These are phyloP conservation scores for Bostrychus sinensis DNA, from an alignment of 2,113 vertebrate genomes.

Conservation along the genomic window DNA sequence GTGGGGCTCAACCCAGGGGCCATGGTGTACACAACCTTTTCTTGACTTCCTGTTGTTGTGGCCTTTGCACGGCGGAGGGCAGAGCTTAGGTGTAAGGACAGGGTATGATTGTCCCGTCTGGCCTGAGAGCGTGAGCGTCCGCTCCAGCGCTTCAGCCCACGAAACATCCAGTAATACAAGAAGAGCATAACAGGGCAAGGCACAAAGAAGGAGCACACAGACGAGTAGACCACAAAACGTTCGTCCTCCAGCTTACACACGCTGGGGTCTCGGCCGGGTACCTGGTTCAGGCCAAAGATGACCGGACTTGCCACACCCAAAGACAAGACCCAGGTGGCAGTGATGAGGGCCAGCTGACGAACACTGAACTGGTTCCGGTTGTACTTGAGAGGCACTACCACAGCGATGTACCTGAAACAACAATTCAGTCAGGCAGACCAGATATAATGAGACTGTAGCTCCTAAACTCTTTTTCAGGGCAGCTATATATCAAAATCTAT, in stretches of 20 bases:
- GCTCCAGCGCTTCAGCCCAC: conserved; percentile 75
- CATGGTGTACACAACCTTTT: conserved; percentile 51
- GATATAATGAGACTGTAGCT: too few species aligned
- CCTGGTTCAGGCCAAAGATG: conserved; percentile 79
- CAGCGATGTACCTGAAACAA: conserved; percentile 75
- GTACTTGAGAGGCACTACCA: conserved; percentile 79
- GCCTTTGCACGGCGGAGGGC: conserved; percentile 51
- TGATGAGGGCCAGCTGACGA: conserved; percentile 76
- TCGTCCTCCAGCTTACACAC: conserved; percentile 78
- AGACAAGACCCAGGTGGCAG: conserved; percentile 79
- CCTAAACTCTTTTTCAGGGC: too few species aligned
- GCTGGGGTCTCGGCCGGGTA: conserved; percentile 61
- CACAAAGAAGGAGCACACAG: conserved; percentile 81
- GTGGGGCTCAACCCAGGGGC: conserved; percentile 52
- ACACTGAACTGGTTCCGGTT: conserved; percentile 81
- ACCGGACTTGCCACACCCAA: conserved; percentile 78
- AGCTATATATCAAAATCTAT: too few species aligned
- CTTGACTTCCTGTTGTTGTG: neutral
- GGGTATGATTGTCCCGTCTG: conserved; percentile 8
- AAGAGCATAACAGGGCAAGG: conserved; percentile 81
- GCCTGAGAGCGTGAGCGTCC: conserved; percentile 56
- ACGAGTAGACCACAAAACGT: conserved; percentile 80
- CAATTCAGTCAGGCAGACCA: too few species aligned
- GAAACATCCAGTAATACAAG: conserved; percentile 81
- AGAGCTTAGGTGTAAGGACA: conserved; percentile 62